A percentile compares a stretch with the other conserved stretches of the same genome.
These are phyloP conservation scores for Enteromius anoplus DNA, from an alignment of 2,797 vertebrate genomes.

Conservation along the genomic window DNA sequence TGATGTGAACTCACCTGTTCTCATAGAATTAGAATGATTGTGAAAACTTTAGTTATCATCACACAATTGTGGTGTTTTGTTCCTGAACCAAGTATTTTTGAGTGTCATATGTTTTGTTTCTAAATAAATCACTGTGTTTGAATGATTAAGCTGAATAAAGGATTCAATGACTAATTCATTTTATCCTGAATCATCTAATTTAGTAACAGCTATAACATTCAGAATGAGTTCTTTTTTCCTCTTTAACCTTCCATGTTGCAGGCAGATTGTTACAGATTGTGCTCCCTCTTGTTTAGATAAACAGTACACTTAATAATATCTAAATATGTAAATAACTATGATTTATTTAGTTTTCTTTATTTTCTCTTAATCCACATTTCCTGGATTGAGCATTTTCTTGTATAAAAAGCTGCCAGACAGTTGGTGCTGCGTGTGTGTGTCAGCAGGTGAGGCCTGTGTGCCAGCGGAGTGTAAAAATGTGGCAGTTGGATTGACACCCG, in stretches of 20 bases:
- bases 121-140: not conserved
- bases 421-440: constrained; percentile 53
- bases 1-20: not conserved
- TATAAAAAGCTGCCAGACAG: not conserved
- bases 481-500: constrained; percentile 76
- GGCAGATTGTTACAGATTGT: not conserved
- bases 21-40: not conserved
- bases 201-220: not conserved
- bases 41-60: not conserved
- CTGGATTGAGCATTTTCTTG: constrained; percentile 22
- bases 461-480: constrained; percentile 84
- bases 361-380: constrained; percentile 26
- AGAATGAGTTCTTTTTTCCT: not conserved
- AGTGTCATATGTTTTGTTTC: not conserved
- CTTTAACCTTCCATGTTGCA: not conserved
- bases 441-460: constrained; percentile 65
- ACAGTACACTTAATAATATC: not conserved
- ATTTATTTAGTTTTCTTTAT: constrained; percentile 9
- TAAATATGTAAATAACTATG: not conserved
- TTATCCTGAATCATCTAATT: not conserved
- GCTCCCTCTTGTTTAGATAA: not conserved
- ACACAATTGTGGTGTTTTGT: not conserved
- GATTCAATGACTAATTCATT: not conserved
- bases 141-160: not conserved
- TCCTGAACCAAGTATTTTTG: not conserved